Evolutionary conservation across 2,888 invertebrate species (phyloP), one percentile per base, ranked within the genome.

Genomic region (Panzeria rudis): DNA sequence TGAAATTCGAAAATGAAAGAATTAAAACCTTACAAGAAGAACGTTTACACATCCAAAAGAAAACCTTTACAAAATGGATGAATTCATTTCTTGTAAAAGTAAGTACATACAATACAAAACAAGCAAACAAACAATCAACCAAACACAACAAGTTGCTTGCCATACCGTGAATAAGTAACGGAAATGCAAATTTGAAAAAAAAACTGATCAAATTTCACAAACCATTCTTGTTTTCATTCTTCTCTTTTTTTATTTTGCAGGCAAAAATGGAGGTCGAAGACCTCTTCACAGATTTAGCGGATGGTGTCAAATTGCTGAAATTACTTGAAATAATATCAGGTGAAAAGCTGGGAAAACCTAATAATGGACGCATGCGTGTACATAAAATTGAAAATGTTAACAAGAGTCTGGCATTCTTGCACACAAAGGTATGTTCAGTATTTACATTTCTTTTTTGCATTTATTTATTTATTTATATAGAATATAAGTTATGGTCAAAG

Each of bases 21-120:
- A 99, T 99, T 92, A 96, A 97, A 94, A 97, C 97, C 92, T 95
- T 99, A 92, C 98, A 99, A 93, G 98, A 99, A 93, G 99, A 99
- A 93, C 96, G 99, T 81, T 94, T 99, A 87, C 97, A 98, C 93
- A 99, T 99, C 89, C 99, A 99, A 94, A 99, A 99, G 95, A 99
- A 99, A 93, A 99, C 99, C 38, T 99, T 99, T 94, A 99, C 99
- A 89, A 99, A 99, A 97, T 98, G 98, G 98, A 97, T 98, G 96
- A 98, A 98, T 94, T 98, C 98, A 23, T 98, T 98, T 93, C 93
- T 98, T 90, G 95, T 97, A 92, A 98, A 98, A 96, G 98, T 98
- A 90, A 88, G 87, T 85, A 23, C 6, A 20, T 9, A 50, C 3
- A 4, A 29, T 2, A 29, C 29, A 29, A 29, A 11, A 17, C 38